Evolutionary conservation across 2,888 invertebrate genomes (phyloP), one percentile per base, ranked within the genome.

Genomic region (Amiota communis): DNA sequence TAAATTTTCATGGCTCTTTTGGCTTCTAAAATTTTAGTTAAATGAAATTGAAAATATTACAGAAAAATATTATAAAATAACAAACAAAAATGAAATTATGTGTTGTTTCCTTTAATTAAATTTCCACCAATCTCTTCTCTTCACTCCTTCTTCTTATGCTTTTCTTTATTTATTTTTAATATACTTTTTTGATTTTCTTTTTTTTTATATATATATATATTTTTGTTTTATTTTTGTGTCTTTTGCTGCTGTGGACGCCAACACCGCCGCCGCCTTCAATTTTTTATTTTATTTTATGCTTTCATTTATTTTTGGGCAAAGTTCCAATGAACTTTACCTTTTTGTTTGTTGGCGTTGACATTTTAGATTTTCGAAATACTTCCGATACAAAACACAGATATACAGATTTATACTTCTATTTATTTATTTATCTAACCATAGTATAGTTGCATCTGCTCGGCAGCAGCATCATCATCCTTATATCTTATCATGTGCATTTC

Each of bases 241-340:
- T 70, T 61, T 70, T 15, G 12, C 47, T 11, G n/a, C 3, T 23
- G 23, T 23, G 2, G 64, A 78, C 8, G 15, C 59, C n/a, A n/a
- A n/a, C n/a, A n/a, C n/a, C n/a, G n/a, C n/a, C n/a, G 15, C 8
- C 9, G 76, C 78, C 77, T 78, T 78, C 73, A 77, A 74, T 72
- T 46, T 77, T 80, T 76, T 78, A 9, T 59, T 15, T 20, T 15
- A 59, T 11, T 59, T 17, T 59, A 17, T 59, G 11, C 75, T 70
- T 73, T 77, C 81, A 70, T 75, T 76, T 77, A 68, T 77, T 72
- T 73, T 61, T 85, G 81, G 82, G 81, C 83, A 84, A 78, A 70
- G 51, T 79, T 84, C 84, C 84, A 84, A 85, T 74, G 76, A 72
- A 75, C 76, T 79, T 82, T 78, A 75, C 71, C 63, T 36, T 65